These are phyloP conservation scores for Orthonychiurus folsomi DNA, from an alignment of 2,888 invertebrate species.

Conservation along the genomic window DNA sequence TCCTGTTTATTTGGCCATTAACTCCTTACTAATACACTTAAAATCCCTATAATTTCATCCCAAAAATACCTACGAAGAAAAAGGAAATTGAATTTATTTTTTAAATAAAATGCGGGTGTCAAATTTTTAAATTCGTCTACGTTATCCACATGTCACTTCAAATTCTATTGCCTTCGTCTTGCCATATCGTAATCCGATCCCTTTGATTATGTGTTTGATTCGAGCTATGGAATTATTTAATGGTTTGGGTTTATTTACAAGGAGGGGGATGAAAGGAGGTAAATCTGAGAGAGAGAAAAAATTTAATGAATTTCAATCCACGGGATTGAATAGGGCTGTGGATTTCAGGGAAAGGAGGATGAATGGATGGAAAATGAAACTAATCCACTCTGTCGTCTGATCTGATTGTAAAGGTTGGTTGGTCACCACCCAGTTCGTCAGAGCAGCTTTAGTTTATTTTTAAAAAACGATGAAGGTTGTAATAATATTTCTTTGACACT, in stretches of 20 bases:
- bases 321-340: not conserved
- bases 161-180: not conserved
- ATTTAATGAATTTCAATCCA: not conserved
- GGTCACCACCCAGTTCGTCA: not conserved
- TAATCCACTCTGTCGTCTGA: not conserved
- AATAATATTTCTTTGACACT: slow-evolving; percentile 1
- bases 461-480: too few species aligned
- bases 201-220: not conserved
- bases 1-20: too few species aligned
- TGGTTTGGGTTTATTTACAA: not conserved
- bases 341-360: too few species aligned
- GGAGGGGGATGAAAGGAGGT: not conserved
- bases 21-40: not conserved
- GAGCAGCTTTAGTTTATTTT: not conserved
- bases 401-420: not conserved
- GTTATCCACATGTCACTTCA: not conserved
- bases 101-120: not conserved
- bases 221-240: not conserved
- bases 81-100: not conserved
- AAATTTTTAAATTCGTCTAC: not conserved
- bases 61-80: not conserved
- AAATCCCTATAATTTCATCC: not conserved
- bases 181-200: not conserved
- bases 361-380: not conserved
- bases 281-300: too few species aligned